These are phyloP conservation scores for Dolichoris vasculosae DNA, from an alignment of 1,140 invertebrate species.

Conservation along the genomic window DNA sequence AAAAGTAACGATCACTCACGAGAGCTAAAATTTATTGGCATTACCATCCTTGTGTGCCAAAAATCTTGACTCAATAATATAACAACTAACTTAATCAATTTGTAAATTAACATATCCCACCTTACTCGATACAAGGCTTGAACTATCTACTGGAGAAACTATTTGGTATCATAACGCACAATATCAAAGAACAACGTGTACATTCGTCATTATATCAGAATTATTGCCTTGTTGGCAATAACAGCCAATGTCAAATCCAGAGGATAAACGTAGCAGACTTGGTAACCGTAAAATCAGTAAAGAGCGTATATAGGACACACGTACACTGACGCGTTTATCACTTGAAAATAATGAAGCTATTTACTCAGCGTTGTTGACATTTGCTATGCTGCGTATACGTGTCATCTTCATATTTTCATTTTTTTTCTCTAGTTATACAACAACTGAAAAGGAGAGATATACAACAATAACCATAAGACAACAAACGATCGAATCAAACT, in stretches of 20 bases:
- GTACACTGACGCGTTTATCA: conserved; percentile 35
- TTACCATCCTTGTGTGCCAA: conserved; percentile 30
- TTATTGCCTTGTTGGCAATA: conserved; percentile 39
- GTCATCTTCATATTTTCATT: background rate
- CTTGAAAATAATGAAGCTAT: conserved; percentile 32
- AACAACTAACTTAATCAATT: conserved; percentile 10
- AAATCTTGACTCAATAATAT: background rate
- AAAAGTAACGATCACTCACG: conserved; percentile 42
- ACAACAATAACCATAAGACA: background rate
- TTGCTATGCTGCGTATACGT: conserved; percentile 8
- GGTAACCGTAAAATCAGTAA: conserved; percentile 30
- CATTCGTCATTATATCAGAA: background rate
- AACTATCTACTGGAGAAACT: background rate
- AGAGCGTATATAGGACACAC: conserved; percentile 32
- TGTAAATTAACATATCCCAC: conserved; percentile 22
- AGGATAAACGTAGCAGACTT: conserved; percentile 4
- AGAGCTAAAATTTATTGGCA: conserved; percentile 26
- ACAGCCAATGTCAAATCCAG: conserved; percentile 50
- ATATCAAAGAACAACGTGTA: background rate
- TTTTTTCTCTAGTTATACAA: background rate
- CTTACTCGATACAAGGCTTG: background rate
- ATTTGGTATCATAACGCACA: background rate
- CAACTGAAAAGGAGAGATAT: background rate
- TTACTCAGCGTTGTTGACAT: conserved; percentile 48
- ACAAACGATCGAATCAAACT: background rate